Base-by-base conservation (phyloP, 2,888 invertebrate genomes). In the Anodontia alba region DNA sequence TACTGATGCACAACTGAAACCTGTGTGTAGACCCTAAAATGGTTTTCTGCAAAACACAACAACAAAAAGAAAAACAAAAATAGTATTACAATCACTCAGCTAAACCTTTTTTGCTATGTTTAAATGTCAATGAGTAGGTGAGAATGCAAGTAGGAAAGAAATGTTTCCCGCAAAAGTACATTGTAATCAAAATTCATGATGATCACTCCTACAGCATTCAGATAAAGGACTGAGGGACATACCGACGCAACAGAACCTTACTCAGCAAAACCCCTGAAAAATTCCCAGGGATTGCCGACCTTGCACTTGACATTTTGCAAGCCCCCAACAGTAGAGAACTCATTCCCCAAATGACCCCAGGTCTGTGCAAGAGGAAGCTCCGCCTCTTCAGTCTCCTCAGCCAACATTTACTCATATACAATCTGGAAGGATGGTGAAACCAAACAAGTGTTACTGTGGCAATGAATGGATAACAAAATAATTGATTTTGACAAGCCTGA, bases 211-310 rank as follows among this genome's bases (percentile, higher is more conserved):
- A 51, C 31, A 49, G 20, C 10, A 23, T 54, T 29, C 49, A 72
- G 31, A 51, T 36, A 20, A 49, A 1, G 31, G 54, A 72, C 42
- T n/a, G 49, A 49, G 54, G 54, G 12, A 26, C 20, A 29, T 72
- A 51, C 54, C 5, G 54, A 26, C 72, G 54, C n/a, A 33, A 72
- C 31, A 51, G n/a, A n/a, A n/a, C n/a, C n/a, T n/a, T n/a, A n/a
- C n/a, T n/a, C n/a, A n/a, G n/a, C n/a, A n/a, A n/a, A 51, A 51
- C 72, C 15, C 38, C 49, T 17, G 36, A 72, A 51, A 49, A 51
- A n/a, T 15, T 69, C 69, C 20, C 12, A 0, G 54, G 33, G 8
- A 29, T 57, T 26, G 17, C 57, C 49, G n/a, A 49, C 8, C 7
- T n/a, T n/a, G n/a, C n/a, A n/a, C n/a, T n/a, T n/a, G n/a, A n/a